phyloP scores from a whole-genome alignment of 1,140 invertebrate genomes.

The Meloidogyne chitwoodi region DNA sequence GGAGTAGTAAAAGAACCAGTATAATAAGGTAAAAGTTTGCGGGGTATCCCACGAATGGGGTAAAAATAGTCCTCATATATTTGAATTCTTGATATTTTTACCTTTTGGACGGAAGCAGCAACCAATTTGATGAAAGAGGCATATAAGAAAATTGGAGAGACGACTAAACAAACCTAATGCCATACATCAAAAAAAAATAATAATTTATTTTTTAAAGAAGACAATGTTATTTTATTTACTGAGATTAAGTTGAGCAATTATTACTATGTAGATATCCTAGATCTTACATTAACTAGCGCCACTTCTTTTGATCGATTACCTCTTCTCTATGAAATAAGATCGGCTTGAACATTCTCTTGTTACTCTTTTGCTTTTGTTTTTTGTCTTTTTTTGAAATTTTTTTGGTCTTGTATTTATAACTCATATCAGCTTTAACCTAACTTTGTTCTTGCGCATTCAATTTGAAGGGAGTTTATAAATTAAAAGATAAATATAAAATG shows the following conservation, averaged over 20 bases:
- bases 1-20: no score
- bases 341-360: not conserved
- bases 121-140: not conserved
- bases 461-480: no score
- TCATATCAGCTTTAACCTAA: not conserved
- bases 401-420: no score
- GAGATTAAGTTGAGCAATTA: not conserved
- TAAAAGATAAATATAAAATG: no score
- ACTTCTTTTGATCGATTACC: not conserved
- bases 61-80: no score
- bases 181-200: not conserved
- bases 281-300: not conserved
- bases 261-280: not conserved
- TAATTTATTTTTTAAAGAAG: not conserved
- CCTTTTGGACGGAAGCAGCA: not conserved
- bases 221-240: no score
- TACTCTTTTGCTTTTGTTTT: not conserved
- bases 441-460: no score
- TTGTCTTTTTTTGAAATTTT: not conserved
- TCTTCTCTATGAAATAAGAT: not conserved
- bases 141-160: not conserved
- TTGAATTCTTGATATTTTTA: not conserved
- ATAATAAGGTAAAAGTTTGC: not conserved
- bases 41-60: no score
- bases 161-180: constrained; percentile 5